Evolutionary conservation across 2,888 invertebrate species (phyloP).

Genomic region (Metopia argyrocephala): DNA sequence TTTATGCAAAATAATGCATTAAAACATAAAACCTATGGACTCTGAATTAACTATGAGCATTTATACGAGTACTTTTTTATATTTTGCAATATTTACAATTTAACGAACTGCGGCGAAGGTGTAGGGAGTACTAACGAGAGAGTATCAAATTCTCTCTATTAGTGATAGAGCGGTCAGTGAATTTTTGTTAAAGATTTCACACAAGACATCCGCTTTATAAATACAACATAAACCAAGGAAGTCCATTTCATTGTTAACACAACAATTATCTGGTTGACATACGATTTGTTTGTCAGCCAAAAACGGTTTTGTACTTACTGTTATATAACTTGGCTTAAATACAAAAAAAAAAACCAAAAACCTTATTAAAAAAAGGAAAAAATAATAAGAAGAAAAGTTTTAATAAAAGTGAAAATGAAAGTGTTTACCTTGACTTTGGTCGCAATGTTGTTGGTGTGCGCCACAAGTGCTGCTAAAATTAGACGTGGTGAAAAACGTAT

Average conservation of each 20-base stretch:
- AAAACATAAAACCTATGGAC: neutral
- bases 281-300: constrained; percentile 33
- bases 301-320: neutral
- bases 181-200: too few species aligned
- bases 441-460: constrained; percentile 31
- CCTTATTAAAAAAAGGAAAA: neutral
- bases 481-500: constrained; percentile 28
- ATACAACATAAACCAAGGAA: constrained; percentile 76
- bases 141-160: neutral
- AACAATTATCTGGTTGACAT: constrained; percentile 69
- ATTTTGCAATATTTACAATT: constrained; percentile 45
- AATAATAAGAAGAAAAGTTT: constrained; percentile 7
- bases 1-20: constrained; percentile 51
- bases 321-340: constrained; percentile 44
- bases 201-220: constrained; percentile 76
- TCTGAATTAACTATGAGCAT: constrained; percentile 40
- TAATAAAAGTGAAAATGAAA: constrained; percentile 65
- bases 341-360: neutral
- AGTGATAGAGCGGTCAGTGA: constrained; percentile 7
- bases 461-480: constrained; percentile 30
- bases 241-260: constrained; percentile 75
- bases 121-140: neutral
- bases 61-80: neutral
- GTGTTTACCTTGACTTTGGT: constrained; percentile 59
- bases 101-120: neutral